Conservation (phyloP, 2,888 invertebrate species). For the Encarsia formosa region DNA sequence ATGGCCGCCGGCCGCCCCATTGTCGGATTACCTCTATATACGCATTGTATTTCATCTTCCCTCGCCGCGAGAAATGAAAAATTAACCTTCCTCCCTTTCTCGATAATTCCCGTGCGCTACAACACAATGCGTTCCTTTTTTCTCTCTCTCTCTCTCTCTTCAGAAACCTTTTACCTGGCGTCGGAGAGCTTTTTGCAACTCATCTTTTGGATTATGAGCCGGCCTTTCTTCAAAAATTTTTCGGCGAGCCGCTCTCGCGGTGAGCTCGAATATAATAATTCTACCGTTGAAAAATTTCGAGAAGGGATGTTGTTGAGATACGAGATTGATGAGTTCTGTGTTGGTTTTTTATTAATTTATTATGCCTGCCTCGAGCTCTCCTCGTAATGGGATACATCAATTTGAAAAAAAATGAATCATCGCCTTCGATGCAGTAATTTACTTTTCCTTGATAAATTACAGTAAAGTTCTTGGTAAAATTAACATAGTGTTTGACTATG, state of each 20-base stretch:
- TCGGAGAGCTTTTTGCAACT: constrained; percentile 35
- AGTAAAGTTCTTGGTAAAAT: too few species aligned
- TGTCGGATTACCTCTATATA: too few species aligned
- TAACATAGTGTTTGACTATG: too few species aligned
- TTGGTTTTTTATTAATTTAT: too few species aligned
- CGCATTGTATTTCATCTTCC: constrained; percentile 7
- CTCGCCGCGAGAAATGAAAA: constrained; percentile 37
- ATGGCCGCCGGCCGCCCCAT: too few species aligned
- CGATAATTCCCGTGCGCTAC: constrained; percentile 12
- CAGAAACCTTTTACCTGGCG: constrained; percentile 29
- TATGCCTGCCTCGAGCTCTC: too few species aligned
- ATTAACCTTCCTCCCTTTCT: constrained; percentile 32
- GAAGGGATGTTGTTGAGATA: not conserved
- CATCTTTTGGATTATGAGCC: constrained; percentile 28
- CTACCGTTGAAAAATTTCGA: constrained; percentile 12
- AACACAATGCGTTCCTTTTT: constrained; percentile 28
- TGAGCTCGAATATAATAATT: constrained; percentile 1
- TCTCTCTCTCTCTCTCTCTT: not conserved
- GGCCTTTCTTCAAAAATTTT: constrained; percentile 6
- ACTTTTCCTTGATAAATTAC: too few species aligned
- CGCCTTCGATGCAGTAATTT: too few species aligned
- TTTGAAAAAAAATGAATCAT: too few species aligned
- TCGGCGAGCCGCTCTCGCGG: not conserved
- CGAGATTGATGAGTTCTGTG: not conserved
- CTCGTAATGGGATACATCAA: too few species aligned